Base-by-base conservation (phyloP, 1,140 invertebrate genomes). In the Gryllus bimaculatus region DNA sequence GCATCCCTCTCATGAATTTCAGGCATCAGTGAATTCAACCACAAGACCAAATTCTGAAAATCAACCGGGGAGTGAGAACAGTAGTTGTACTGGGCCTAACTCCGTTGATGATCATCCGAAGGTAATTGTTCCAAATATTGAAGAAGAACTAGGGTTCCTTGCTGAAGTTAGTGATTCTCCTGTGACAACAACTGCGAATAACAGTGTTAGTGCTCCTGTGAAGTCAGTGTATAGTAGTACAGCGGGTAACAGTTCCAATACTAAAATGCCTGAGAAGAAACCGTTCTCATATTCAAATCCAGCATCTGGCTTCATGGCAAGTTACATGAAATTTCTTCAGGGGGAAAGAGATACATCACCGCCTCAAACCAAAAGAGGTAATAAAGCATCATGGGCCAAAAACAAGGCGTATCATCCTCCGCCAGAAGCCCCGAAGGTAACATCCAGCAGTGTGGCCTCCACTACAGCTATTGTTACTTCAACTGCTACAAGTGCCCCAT, bases 121-220 rank as follows among this genome's bases (percentile, higher is more conserved):
- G 88, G 93, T 94, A 81, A 92, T 94, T 82, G 93, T 94, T 82
- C 93, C 93, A 80, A 93, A 94, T 88, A 94, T 95, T 85, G 93
- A 94, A 85, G 93, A 95, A 86, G 93, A 95, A 87, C 87, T 94
- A 83, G 91, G 91, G 85, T 94, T 93, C 86, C 87, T 95, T 85
- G 75, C 85, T 85, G 75, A 84, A 82, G 80, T 83, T 84, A 15
- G 81, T 82, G 49, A 74, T 78, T 13, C 21, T 82, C 90, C 74
- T 8, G 54, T 73, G 26, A 86, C 86, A 83, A 85, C 82, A 82
- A 84, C 84, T 84, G 85, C 80, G 75, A 73, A 13, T 54, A 77
- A 73, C 75, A 78, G 48, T 76, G 78, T 21, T 73, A 78, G 79
- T 75, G 80, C 78, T 78, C 77, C 81, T 47, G 78, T 79, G 74